Conservation (phyloP, 2,113 vertebrate species). For the Apistogramma diplotaenia region DNA sequence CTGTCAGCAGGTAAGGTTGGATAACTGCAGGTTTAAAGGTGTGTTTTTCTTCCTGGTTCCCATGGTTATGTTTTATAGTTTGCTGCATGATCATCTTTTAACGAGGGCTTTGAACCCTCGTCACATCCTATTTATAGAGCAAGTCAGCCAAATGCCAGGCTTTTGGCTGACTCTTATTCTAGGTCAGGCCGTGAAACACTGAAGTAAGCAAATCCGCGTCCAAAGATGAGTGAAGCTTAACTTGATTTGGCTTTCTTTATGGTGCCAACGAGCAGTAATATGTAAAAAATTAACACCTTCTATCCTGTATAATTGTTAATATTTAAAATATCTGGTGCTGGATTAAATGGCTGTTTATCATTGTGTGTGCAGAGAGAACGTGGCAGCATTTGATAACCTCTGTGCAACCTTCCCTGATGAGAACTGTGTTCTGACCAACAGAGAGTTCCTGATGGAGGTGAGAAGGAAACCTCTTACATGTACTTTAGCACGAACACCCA, state of each 20-base stretch:
- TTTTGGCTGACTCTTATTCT: constrained; percentile 3
- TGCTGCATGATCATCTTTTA: constrained; percentile 23
- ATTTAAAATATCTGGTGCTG: neutral
- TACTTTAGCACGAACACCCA: neutral
- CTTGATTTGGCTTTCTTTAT: neutral
- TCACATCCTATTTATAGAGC: neutral
- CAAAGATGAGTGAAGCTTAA: neutral
- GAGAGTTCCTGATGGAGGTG: constrained; percentile 83
- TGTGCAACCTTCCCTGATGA: constrained; percentile 87
- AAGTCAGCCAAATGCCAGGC: constrained; percentile 13
- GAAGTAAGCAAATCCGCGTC: neutral
- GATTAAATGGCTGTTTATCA: neutral
- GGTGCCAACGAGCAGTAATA: neutral
- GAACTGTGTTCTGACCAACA: constrained; percentile 82
- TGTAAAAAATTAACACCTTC: neutral
- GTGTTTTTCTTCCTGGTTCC: neutral
- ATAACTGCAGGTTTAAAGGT: neutral
- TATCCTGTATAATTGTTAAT: neutral
- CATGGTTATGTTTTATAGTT: neutral
- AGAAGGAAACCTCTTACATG: neutral
- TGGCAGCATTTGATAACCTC: constrained; percentile 80
- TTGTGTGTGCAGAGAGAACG: constrained; percentile 74
- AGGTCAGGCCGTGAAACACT: neutral
- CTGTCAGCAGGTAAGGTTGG: constrained; percentile 78
- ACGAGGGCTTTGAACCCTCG: constrained; percentile 22